Conservation (phyloP, 2,888 invertebrate species). For the Chrysolina americana region DNA sequence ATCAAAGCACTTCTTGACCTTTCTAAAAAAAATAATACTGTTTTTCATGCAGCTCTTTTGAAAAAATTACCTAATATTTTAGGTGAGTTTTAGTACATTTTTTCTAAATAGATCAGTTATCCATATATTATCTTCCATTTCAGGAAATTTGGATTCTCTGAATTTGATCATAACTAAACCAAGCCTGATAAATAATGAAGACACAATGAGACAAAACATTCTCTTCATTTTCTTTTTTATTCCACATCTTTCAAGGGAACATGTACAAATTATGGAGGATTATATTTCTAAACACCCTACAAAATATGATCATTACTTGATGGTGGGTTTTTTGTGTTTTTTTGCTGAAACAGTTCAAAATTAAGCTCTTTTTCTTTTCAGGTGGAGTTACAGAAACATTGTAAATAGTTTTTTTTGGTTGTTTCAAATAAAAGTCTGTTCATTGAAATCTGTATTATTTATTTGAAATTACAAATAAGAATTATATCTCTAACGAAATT, state of each 20-base stretch:
- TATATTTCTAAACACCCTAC: not conserved
- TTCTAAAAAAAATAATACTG: slow-evolving; percentile 72
- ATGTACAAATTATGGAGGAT: not conserved
- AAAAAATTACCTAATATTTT: slow-evolving; percentile 70
- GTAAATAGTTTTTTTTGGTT: not conserved
- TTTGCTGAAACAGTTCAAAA: not conserved
- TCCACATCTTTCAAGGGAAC: not conserved
- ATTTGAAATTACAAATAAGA: slow-evolving; percentile 48
- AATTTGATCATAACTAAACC: slow-evolving; percentile 37
- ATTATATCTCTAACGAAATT: slow-evolving; percentile 50
- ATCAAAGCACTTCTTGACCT: slow-evolving; percentile 74
- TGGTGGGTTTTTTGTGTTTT: not conserved
- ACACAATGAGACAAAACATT: not conserved
- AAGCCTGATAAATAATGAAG: slow-evolving; percentile 1
- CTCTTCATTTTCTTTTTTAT: not conserved
- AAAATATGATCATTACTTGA: not conserved
- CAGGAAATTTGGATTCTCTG: slow-evolving; percentile 47
- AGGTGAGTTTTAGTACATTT: slow-evolving; percentile 53
- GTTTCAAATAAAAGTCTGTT: slow-evolving; percentile 8
- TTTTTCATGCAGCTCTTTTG: slow-evolving; percentile 71
- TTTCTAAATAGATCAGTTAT: not conserved
- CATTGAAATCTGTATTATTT: slow-evolving; percentile 52
- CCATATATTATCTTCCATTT: slow-evolving; percentile 10
- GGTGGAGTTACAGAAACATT: not conserved
- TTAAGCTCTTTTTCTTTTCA: not conserved